Base-by-base conservation (phyloP, 2,797 vertebrate genomes). In the Falco peregrinus region DNA sequence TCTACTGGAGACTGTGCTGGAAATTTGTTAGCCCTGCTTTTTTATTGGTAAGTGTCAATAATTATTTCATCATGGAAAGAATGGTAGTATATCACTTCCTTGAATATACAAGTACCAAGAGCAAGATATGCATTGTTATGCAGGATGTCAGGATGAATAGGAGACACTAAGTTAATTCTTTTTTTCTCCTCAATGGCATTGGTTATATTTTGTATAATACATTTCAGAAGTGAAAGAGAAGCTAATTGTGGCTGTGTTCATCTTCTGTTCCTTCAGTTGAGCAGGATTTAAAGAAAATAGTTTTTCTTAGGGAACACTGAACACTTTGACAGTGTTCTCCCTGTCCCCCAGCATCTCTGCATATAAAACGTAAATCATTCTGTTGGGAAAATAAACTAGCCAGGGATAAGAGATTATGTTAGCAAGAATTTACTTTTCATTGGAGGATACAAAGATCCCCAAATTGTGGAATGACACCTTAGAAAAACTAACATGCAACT, bases 1-100 rank as follows among this genome's bases (percentile, higher is more conserved):
- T 99, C 35, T 99, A 99, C 97, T 99, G 99, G 99, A 99, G 99
- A 96, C 82, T 99, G 64, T 99, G 99, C 97, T 99, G 99, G 99
- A 99, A 99, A 97, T 99, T 99, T 95, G 99, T 99, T 97, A 99
- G 99, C 93, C 99, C 99, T 21, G 98, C 98, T 84, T 99, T 99
- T 98, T 98, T 99, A 79, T 93, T 99, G 99, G 99, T 99, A 94
- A 97, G 99, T 71, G 28, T 0, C 19, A 16, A 53, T 39, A 54
- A 48, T 68, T 53, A 57, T 45, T 74, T 51, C 29, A 26, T 31
- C 37, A 16, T 25, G n/a, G 47, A 84, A 74, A 56, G 25, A 77
- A 77, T 8, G 15, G 5, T 26, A 33, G 9, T 41, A 13, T 29
- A 8, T 19, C 78, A 53, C 33, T 91, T 76, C 37, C 37, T 69